Conservation (phyloP, 1,140 invertebrate species). For the Caenorhabditis briggsae region DNA sequence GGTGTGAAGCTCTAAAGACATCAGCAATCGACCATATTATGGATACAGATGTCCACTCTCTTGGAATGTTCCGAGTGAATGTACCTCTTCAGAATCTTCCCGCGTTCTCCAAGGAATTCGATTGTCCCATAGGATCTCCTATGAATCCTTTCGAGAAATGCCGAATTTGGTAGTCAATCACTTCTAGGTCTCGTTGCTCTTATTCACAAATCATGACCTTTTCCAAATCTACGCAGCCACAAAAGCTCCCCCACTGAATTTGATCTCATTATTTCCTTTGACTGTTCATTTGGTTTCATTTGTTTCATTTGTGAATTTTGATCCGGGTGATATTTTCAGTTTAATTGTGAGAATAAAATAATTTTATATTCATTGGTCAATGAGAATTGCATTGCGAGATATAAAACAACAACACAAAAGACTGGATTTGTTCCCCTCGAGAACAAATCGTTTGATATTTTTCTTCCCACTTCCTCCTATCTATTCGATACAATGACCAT, state of each 20-base stretch:
- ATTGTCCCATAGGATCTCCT: conserved; percentile 79
- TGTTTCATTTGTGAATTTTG: background rate
- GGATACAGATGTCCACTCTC: conserved; percentile 66
- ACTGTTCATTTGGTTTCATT: background rate
- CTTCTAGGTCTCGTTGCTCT: background rate
- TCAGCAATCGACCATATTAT: conserved; percentile 67
- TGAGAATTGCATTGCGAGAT: background rate
- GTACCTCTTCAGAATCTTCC: conserved; percentile 81
- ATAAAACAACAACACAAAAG: conserved; percentile 35
- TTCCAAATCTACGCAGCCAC: background rate
- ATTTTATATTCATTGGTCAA: background rate
- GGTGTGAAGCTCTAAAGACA: conserved; percentile 67
- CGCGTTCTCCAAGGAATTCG: conserved; percentile 80
- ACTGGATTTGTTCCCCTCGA: conserved; percentile 23
- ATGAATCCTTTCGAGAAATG: conserved; percentile 82
- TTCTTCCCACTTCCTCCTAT: background rate
- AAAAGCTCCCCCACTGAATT: background rate
- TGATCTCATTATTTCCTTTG: background rate
- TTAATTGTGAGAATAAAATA: background rate
- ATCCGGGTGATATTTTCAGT: conserved; percentile 26
- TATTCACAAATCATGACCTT: conserved; percentile 14
- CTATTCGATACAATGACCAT: background rate
- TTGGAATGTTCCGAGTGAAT: conserved; percentile 78
- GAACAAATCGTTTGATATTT: background rate
- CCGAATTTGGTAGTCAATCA: conserved; percentile 79